These are phyloP conservation scores for Podarcis muralis DNA, from an alignment of 2,113 vertebrate species.

Conservation along the genomic window DNA sequence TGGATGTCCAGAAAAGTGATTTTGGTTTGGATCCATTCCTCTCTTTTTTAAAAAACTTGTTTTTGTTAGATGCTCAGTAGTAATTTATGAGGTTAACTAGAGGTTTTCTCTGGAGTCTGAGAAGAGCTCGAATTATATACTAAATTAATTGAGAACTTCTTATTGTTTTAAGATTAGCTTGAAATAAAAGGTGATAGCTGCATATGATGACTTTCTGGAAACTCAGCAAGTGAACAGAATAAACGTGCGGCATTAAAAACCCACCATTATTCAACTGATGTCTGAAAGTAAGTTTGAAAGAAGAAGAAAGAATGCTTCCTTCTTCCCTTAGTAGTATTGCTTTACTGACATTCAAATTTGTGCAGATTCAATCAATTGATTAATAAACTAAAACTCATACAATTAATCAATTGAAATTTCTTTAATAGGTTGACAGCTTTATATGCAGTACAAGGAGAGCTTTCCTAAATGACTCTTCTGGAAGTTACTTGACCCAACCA, in stretches of 20 bases:
- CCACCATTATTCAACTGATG: background rate
- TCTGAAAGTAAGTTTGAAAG: background rate
- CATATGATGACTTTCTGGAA: conserved; percentile 2
- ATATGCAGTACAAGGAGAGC: background rate
- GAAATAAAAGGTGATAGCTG: conserved; percentile 23
- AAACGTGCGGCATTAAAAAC: background rate
- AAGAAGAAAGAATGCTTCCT: background rate
- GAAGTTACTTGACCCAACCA: background rate
- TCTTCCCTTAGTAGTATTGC: background rate
- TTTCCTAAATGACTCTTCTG: too few species aligned
- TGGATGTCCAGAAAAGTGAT: background rate
- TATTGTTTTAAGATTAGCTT: background rate
- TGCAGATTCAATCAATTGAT: background rate
- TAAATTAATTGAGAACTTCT: background rate
- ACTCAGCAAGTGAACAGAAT: background rate
- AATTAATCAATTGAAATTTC: background rate
- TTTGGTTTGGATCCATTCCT: conserved; percentile 2
- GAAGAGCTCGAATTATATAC: background rate
- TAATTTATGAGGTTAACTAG: background rate
- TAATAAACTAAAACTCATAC: background rate
- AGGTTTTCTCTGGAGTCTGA: background rate
- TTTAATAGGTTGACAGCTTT: background rate
- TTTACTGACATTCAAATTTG: background rate
- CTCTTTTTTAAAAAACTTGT: background rate
- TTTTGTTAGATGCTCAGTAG: conserved; percentile 18